phyloP scores from a whole-genome alignment of 1,140 invertebrate genomes.

The Coelopa frigida region DNA sequence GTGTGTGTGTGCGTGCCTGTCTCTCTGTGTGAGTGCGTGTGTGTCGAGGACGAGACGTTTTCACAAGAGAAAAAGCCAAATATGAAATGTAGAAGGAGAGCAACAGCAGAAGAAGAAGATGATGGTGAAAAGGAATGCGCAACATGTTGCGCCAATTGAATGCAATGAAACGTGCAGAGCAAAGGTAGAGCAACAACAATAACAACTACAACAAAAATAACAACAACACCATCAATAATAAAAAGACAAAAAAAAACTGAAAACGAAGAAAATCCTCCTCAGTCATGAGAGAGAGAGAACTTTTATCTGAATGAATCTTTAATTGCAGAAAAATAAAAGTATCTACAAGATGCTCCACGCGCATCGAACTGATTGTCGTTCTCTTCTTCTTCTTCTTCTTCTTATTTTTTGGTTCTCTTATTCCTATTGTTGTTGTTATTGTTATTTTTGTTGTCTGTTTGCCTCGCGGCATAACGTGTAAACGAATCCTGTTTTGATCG shows the following conservation, averaged over 20 bases:
- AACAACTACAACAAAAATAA: background rate
- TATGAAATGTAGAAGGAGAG: background rate
- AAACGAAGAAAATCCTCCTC: slow-evolving; percentile 5
- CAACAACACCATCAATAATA: background rate
- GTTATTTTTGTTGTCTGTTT: too few relatives aligned
- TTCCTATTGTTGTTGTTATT: too few relatives aligned
- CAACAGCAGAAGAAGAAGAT: background rate
- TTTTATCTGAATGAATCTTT: too few relatives aligned
- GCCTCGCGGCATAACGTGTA: too few relatives aligned
- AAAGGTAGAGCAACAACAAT: slow-evolving; percentile 2
- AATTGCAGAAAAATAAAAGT: too few relatives aligned
- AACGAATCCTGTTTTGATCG: too few relatives aligned
- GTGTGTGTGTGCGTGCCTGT: background rate
- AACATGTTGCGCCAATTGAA: slow-evolving; percentile 11
- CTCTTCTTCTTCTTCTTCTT: too few relatives aligned
- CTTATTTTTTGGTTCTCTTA: too few relatives aligned
- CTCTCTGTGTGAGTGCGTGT: background rate
- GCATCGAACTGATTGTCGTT: too few relatives aligned
- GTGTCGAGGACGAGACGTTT: background rate
- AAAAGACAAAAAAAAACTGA: slow-evolving; percentile 4
- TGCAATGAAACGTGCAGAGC: slow-evolving; percentile 11
- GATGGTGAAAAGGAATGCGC: slow-evolving; percentile 3
- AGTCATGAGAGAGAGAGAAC: slow-evolving; percentile 7
- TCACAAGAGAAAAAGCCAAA: background rate
- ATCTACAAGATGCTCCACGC: too few relatives aligned